phyloP scores from a whole-genome alignment of 2,113 vertebrate genomes.

The Mustela lutreola region DNA sequence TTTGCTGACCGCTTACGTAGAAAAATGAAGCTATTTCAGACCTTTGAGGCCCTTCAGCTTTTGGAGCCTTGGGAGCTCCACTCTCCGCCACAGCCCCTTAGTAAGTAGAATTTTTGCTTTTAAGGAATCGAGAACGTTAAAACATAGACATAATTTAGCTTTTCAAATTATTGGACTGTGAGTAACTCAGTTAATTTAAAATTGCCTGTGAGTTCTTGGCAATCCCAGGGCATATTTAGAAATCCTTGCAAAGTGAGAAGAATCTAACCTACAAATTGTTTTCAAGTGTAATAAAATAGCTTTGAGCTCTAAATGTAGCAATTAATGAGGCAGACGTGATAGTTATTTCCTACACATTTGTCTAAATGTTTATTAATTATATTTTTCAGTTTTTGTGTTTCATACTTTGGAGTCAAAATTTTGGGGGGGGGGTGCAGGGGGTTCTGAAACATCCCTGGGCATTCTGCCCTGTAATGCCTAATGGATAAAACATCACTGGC shows the following conservation, averaged over 20 bases:
- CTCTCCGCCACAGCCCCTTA: background rate
- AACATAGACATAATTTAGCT: slow-evolving; percentile 10
- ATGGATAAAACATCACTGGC: slow-evolving; percentile 23
- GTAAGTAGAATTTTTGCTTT: slow-evolving; percentile 53
- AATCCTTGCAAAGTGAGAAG: slow-evolving; percentile 68
- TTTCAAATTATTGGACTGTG: slow-evolving; percentile 60
- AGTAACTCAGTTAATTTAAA: slow-evolving; percentile 71
- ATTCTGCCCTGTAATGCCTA: slow-evolving; percentile 38
- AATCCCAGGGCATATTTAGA: slow-evolving; percentile 39
- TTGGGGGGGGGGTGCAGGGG: accelerated
- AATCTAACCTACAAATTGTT: slow-evolving; percentile 56
- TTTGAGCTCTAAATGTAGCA: background rate
- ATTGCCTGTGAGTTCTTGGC: slow-evolving; percentile 69
- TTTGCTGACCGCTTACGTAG: background rate
- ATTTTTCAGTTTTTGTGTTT: slow-evolving; percentile 32
- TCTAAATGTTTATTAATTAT: slow-evolving; percentile 52
- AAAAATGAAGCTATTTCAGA: background rate
- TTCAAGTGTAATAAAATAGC: slow-evolving; percentile 53
- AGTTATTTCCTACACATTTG: background rate
- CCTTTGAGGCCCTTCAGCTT: background rate
- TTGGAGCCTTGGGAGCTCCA: background rate
- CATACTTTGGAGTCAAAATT: background rate
- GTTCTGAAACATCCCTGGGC: slow-evolving; percentile 35
- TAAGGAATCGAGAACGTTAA: background rate
- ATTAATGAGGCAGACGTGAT: background rate